Evolutionary conservation across 2,797 vertebrate species (phyloP).

Genomic region (Acanthopagrus latus): DNA sequence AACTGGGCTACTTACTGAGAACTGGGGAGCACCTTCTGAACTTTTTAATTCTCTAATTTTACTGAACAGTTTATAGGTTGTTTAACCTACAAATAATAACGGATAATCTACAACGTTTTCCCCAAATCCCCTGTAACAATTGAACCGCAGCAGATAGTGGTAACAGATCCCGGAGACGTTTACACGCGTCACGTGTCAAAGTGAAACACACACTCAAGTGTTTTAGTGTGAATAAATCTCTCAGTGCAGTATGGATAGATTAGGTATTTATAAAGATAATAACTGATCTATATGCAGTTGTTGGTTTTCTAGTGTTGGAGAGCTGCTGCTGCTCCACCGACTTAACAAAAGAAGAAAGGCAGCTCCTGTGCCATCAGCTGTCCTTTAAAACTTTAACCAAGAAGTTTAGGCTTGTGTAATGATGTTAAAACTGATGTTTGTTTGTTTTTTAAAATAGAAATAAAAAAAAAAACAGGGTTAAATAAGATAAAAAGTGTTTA

Average conservation of each 20-base stretch:
- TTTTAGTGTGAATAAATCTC: constrained; percentile 4
- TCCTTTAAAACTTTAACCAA: neutral
- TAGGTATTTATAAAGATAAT: neutral
- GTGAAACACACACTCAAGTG: neutral
- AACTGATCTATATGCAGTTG: neutral
- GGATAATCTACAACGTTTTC: neutral
- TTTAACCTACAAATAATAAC: neutral
- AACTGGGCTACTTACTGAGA: neutral
- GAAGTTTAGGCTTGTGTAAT: neutral
- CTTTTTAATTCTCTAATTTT: neutral
- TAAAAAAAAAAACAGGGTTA: neutral
- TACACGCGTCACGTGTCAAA: constrained; percentile 26
- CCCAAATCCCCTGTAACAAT: neutral
- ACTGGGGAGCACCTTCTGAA: too few species aligned
- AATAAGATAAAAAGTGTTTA: constrained; percentile 10
- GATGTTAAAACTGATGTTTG: too few species aligned
- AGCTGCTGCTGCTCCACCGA: neutral
- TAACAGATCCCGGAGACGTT: constrained; percentile 5
- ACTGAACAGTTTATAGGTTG: neutral
- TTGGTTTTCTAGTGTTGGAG: constrained; percentile 14
- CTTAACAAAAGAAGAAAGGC: neutral
- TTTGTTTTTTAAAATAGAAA: too few species aligned
- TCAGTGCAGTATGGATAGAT: neutral
- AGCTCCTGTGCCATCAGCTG: constrained; percentile 24
- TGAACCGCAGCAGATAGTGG: neutral